Percentiles rank a stretch among this genome's conserved stretches.
Conservation (phyloP, 2,888 invertebrate genomes). For the Criorhina ranunculi region DNA sequence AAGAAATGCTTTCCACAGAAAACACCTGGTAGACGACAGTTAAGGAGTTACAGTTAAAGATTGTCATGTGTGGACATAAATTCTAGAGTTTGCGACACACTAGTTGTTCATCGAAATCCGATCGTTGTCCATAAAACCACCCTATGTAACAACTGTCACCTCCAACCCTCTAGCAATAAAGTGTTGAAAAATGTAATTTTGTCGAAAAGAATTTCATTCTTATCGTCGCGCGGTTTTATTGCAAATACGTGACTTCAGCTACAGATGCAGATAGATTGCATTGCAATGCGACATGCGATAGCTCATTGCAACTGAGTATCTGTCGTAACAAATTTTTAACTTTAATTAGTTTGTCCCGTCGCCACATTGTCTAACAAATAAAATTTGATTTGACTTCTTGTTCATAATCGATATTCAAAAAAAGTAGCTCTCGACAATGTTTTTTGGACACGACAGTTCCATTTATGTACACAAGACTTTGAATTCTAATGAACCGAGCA, state of each 20-base stretch:
- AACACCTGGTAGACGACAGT: conserved; percentile 15
- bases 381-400: conserved; percentile 10
- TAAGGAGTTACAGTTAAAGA: neutral
- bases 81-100: neutral
- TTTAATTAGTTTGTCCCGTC: conserved; percentile 32
- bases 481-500: conserved; percentile 4
- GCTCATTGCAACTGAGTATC: neutral
- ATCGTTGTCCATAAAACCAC: conserved; percentile 7
- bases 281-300: conserved; percentile 26
- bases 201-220: conserved; percentile 11
- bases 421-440: conserved; percentile 46
- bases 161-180: neutral
- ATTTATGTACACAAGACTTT: conserved; percentile 32
- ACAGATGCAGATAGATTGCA: conserved; percentile 19
- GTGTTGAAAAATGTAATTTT: conserved; percentile 14
- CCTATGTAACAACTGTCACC: neutral
- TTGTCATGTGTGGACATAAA: neutral
- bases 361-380: conserved; percentile 48
- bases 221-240: conserved; percentile 46
- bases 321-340: conserved; percentile 14
- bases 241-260: conserved; percentile 54
- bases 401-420: conserved; percentile 41
- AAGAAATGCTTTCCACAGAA: conserved; percentile 12
- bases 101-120: neutral
- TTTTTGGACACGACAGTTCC: conserved; percentile 39